These are phyloP conservation scores for Pteromalus puparum DNA, from an alignment of 1,140 invertebrate genomes.

Conservation along the genomic window DNA sequence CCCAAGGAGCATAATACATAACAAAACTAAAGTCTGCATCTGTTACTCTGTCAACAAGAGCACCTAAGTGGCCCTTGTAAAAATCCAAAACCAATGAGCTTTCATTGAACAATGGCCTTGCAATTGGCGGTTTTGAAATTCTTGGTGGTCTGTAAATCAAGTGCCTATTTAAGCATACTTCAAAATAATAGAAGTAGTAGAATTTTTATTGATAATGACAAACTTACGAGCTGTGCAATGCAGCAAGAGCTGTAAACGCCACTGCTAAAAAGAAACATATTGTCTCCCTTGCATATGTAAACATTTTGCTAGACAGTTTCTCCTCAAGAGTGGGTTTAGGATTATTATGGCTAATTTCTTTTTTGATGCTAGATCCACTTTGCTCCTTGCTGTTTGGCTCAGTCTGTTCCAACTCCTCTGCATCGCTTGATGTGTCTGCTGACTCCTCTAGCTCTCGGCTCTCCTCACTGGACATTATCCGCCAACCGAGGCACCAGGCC, in stretches of 20 bases:
- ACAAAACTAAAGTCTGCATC: slow-evolving; percentile 84
- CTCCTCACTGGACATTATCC: slow-evolving; percentile 65
- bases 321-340: slow-evolving; percentile 54
- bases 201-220: neutral
- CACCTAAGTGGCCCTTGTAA: slow-evolving; percentile 82
- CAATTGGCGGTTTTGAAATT: slow-evolving; percentile 79
- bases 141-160: slow-evolving; percentile 79
- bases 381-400: slow-evolving; percentile 25
- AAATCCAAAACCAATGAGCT: slow-evolving; percentile 83
- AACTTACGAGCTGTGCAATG: slow-evolving; percentile 74
- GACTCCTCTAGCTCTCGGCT: slow-evolving; percentile 50
- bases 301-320: slow-evolving; percentile 69
- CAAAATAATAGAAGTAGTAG: neutral
- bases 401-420: slow-evolving; percentile 53
- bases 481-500: slow-evolving; percentile 39
- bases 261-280: slow-evolving; percentile 72
- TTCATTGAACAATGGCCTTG: slow-evolving; percentile 82
- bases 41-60: slow-evolving; percentile 78
- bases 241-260: slow-evolving; percentile 72
- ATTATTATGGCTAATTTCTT: neutral
- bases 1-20: slow-evolving; percentile 94
- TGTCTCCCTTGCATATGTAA: slow-evolving; percentile 69
- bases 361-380: neutral
- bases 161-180: slow-evolving; percentile 29
- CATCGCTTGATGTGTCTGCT: slow-evolving; percentile 62